phyloP scores from a whole-genome alignment of 2,888 invertebrate genomes.

The Napeogenes sylphis region DNA sequence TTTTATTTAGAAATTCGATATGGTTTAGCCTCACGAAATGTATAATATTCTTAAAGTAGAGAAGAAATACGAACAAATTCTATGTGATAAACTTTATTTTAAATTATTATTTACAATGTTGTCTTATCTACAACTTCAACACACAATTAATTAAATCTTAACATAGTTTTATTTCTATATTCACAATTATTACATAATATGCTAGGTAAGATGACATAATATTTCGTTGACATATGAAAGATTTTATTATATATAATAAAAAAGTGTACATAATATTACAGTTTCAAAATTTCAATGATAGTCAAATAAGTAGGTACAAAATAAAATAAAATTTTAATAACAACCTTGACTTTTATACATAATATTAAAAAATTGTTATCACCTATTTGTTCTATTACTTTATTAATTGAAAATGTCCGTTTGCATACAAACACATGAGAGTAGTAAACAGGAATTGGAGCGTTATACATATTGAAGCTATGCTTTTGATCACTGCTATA shows the following conservation, averaged over 20 bases:
- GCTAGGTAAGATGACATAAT: background rate
- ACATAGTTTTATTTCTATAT: background rate
- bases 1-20: too few species aligned
- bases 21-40: too few species aligned
- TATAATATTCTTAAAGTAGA: too few species aligned
- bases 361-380: background rate
- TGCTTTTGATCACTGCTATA: slow-evolving; percentile 8
- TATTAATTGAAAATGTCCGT: background rate
- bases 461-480: slow-evolving; percentile 3
- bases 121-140: slow-evolving; percentile 9
- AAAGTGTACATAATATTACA: background rate
- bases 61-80: background rate
- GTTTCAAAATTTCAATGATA: too few species aligned
- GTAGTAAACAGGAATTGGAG: slow-evolving; percentile 1
- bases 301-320: too few species aligned
- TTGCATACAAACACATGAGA: background rate
- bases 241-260: background rate
- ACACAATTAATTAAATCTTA: slow-evolving; percentile 1
- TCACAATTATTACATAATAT: slow-evolving; percentile 1
- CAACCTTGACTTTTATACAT: background rate
- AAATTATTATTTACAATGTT: slow-evolving; percentile 7
- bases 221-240: background rate
- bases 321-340: background rate
- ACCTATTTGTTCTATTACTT: too few species aligned
- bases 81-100: slow-evolving; percentile 6